Conservation (phyloP, 1,140 invertebrate genomes). For the Spodoptera litura region DNA sequence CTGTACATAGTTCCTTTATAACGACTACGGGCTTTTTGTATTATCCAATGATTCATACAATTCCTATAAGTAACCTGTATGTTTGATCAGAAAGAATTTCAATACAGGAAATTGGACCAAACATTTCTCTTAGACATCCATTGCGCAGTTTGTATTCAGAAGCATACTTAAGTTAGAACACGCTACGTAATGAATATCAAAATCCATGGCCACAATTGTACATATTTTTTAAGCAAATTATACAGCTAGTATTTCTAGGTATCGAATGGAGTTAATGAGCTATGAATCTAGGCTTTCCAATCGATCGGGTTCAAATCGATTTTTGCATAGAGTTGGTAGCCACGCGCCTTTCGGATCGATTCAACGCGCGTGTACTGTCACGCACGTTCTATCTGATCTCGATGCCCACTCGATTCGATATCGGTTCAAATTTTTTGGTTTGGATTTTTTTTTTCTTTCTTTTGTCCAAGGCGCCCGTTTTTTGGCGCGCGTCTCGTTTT, state of each 20-base stretch:
- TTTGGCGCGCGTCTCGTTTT: slow-evolving; percentile 62
- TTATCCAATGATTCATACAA: slow-evolving; percentile 7
- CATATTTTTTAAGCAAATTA: neutral
- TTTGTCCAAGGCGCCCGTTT: slow-evolving; percentile 64
- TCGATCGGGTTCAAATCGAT: slow-evolving; percentile 64
- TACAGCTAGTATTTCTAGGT: neutral
- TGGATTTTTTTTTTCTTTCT: slow-evolving; percentile 53
- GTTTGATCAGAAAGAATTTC: slow-evolving; percentile 3
- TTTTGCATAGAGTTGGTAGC: slow-evolving; percentile 60
- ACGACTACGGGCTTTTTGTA: neutral
- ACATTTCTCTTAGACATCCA: neutral
- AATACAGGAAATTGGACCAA: slow-evolving; percentile 1
- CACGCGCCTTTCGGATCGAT: slow-evolving; percentile 67
- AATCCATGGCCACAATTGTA: neutral
- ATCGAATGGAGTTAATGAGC: slow-evolving; percentile 45
- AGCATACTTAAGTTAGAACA: no score
- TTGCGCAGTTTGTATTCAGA: neutral
- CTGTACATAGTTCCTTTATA: no score
- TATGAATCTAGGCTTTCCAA: slow-evolving; percentile 53
- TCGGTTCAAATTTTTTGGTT: slow-evolving; percentile 70
- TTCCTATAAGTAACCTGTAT: neutral
- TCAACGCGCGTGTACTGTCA: slow-evolving; percentile 70
- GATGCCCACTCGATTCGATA: slow-evolving; percentile 64
- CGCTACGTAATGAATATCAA: neutral
- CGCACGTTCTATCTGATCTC: slow-evolving; percentile 67